Percentiles rank a stretch among this genome's conserved stretches.
Conservation (phyloP, 2,797 vertebrate genomes). For the Alosa sapidissima region DNA sequence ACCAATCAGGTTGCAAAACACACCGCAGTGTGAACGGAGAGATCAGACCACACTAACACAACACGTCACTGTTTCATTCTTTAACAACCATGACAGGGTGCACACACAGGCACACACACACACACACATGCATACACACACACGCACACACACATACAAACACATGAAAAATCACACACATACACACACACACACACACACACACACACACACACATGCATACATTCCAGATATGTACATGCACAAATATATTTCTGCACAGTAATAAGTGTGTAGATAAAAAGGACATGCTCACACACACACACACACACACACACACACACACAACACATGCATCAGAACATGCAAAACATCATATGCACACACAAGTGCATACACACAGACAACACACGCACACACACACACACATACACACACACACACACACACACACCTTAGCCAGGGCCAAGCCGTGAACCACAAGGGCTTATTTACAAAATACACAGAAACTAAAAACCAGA, state of each 20-base stretch:
- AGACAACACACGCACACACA: neutral
- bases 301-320: too few species aligned
- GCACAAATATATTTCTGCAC: neutral
- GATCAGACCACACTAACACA: slow-evolving; percentile 22
- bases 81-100: neutral
- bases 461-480: slow-evolving; percentile 16
- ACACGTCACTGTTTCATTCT: neutral
- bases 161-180: neutral
- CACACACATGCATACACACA: neutral
- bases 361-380: too few species aligned
- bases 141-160: neutral
- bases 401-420: slow-evolving; percentile 3
- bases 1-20: neutral
- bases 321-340: too few species aligned
- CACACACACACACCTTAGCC: neutral
- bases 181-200: neutral
- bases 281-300: neutral
- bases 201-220: neutral
- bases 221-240: neutral
- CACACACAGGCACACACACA: neutral
- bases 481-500: slow-evolving; percentile 15
- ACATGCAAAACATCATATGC: too few species aligned
- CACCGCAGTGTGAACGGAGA: slow-evolving; percentile 7
- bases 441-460: neutral
- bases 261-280: neutral